phyloP scores from a whole-genome alignment of 2,888 invertebrate species.

The Hartigia nigra region DNA sequence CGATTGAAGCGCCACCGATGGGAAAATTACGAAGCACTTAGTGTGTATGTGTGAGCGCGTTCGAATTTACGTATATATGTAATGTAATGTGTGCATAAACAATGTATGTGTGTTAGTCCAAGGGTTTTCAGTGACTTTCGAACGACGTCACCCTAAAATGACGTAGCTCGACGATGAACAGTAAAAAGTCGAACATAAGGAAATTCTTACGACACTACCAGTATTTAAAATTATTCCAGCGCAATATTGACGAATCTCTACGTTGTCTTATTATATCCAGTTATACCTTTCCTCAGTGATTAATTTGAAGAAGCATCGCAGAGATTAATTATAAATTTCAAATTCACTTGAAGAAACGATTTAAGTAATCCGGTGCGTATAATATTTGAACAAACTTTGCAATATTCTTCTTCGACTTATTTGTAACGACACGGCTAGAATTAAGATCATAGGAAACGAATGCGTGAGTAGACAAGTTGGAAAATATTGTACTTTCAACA shows the following conservation, averaged over 20 bases:
- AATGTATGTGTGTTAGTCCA: too few species aligned
- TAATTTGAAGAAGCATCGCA: neutral
- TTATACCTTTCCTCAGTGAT: neutral
- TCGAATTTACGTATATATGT: too few species aligned
- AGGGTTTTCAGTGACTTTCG: too few species aligned
- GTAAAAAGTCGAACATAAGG: too few species aligned
- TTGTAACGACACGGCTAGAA: slow-evolving; percentile 11
- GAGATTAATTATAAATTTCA: neutral
- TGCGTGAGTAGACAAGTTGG: too few species aligned
- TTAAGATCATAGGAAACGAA: slow-evolving; percentile 8
- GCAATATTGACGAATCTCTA: neutral
- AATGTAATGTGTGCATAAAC: too few species aligned
- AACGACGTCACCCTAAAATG: too few species aligned
- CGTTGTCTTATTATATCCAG: neutral
- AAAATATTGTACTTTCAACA: too few species aligned
- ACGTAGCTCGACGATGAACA: too few species aligned
- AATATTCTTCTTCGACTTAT: neutral
- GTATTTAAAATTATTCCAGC: neutral
- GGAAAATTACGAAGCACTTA: neutral
- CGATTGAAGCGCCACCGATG: neutral
- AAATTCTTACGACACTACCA: neutral
- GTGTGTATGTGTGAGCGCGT: too few species aligned
- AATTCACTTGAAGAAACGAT: neutral
- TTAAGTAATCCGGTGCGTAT: too few species aligned
- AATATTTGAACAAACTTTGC: neutral